Evolutionary conservation across 1,140 invertebrate genomes (phyloP), one percentile per base, ranked within the genome.

Genomic region (Drosophila ambigua): DNA sequence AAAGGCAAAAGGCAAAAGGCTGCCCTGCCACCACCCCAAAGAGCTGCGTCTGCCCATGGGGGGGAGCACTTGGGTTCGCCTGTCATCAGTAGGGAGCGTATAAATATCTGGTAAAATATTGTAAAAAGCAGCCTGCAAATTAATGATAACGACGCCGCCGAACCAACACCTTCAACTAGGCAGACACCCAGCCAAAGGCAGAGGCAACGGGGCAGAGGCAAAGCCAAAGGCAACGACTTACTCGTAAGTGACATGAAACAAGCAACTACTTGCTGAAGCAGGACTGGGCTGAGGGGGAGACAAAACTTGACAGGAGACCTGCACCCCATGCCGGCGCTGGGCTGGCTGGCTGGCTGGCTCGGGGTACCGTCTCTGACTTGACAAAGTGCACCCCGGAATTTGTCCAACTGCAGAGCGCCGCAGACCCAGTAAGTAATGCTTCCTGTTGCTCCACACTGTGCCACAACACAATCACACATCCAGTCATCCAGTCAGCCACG

Each of bases 51-150:
- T 31, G 20, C 28, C 7, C 28, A 0, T 3, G 28, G 20, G 7
- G 8, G 28, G 20, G 26, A 28, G 7, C 26, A 20, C 20, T 20
- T 20, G 20, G 20, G 20, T 0, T 24, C 23, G 23, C 51, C 35
- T 39, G 11, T 39, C 35, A 39, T 13, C 35, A 13, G 8, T 11
- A 35, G 11, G 28, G 28, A 26, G 26, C 6, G 26, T 26, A 20
- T 20, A 20, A 20, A 20, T 68, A 82, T 69, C 78, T 72, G 69
- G 71, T 87, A 87, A 87, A 79, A 82, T 88, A 87, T 87, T 81
- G 69, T 83, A 63, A 76, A 85, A 72, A 81, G 71, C 74, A 63
- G 79, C 69, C 82, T 87, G 82, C 83, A 87, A 87, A 87, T 87
- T 87, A 87, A 87, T 82, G 82, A 87, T 87, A 87, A 87, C 82